Evolutionary conservation across 2,888 invertebrate genomes (phyloP), one percentile per base, ranked within the genome.

Genomic region (Rhamphomyia laevipes): DNA sequence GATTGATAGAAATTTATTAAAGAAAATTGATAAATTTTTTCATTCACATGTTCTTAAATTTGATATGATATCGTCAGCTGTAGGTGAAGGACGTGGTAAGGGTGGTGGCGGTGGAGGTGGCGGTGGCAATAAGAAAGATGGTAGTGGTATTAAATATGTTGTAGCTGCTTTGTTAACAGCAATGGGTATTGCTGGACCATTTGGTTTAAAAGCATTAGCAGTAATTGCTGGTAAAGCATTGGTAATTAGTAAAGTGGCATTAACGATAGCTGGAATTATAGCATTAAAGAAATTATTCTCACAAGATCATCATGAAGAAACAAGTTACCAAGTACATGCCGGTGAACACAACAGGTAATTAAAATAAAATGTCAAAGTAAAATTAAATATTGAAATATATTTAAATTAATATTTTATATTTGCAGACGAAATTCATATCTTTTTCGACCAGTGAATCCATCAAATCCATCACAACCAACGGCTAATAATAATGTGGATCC

Each of bases 261-360:
- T 84, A 50, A 80, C 84, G 52, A 82, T 84, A 58, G 80, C 83
- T 53, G 79, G 82, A 48, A 81, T 83, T 51, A 80, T 84, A 58
- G 82, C 79, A 18, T 67, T 84, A 57, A 84, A 82, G 72, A 83
- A 84, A 65, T 73, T 84, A 55, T 82, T 83, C 71, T 78, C 81
- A 53, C 79, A 80, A 55, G 81, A 82, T 56, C 70, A 75, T 53
- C 74, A 77, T 52, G 77, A 77, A 54, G 78, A 80, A 63, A 75
- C 77, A 43, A 77, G 79, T 55, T 78, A 82, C 71, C 81, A 82
- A 66, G 82, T 84, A 46, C 81, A 82, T 60, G 79, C 82, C 55
- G 78, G 79, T 59, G 69, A 72, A 35, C 79, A 79, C 65, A 79
- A 80, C 69, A 77, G 79, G 79, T 68, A 53, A 62, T 54, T 6